Evolutionary conservation across 2,797 vertebrate genomes (phyloP).

Genomic region (Thalassophryne amazonica): DNA sequence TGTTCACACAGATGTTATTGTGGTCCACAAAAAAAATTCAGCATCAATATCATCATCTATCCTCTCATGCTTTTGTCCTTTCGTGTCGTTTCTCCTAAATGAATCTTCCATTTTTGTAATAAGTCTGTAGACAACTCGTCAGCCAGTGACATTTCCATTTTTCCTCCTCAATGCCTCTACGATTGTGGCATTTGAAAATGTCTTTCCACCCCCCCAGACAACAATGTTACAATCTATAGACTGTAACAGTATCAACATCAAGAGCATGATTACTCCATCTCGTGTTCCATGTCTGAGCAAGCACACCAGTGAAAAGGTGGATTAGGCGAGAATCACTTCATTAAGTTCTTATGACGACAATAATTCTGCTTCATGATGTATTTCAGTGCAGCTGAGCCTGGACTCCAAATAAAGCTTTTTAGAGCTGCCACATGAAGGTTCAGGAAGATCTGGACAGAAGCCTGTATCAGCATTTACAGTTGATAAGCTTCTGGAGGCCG

Average conservation of each 20-base stretch:
- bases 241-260: constrained; percentile 64
- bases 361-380: constrained; percentile 4
- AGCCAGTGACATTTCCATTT: constrained; percentile 78
- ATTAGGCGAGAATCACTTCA: constrained; percentile 25
- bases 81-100: constrained; percentile 64
- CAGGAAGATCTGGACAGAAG: constrained; percentile 36
- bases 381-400: constrained; percentile 17
- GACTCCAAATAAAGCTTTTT: constrained; percentile 16
- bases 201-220: constrained; percentile 60
- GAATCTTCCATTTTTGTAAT: constrained; percentile 70
- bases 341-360: constrained; percentile 1
- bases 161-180: constrained; percentile 69
- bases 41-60: constrained; percentile 52
- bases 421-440: constrained; percentile 5
- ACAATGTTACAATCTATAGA: constrained; percentile 71
- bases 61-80: constrained; percentile 56
- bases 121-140: constrained; percentile 72
- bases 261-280: constrained; percentile 48
- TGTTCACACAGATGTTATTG: constrained; percentile 48
- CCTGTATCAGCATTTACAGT: constrained; percentile 56
- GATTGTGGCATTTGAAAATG: constrained; percentile 79
- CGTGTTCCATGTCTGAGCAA: constrained; percentile 32
- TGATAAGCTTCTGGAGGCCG: constrained; percentile 28
- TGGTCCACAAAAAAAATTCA: constrained; percentile 47
- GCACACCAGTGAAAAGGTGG: constrained; percentile 15